Evolutionary conservation across 2,888 invertebrate genomes (phyloP).

Genomic region (Notodonta dromedarius): DNA sequence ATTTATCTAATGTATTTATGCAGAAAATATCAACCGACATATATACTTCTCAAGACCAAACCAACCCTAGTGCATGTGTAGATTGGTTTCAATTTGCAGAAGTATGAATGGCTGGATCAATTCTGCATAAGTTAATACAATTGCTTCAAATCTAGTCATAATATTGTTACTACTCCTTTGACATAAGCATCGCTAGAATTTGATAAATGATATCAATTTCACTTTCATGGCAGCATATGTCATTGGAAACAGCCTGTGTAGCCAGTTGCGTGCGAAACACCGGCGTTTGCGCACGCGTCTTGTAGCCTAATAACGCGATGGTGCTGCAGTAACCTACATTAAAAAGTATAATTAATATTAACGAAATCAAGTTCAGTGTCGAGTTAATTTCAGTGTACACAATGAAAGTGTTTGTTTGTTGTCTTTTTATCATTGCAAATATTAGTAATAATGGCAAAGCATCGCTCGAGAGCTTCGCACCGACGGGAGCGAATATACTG

Average conservation of each 20-base stretch:
- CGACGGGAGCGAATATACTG: conserved; percentile 56
- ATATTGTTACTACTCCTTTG: no score
- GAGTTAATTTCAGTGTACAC: conserved; percentile 10
- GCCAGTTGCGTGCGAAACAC: conserved; percentile 33
- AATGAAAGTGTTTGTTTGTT: conserved; percentile 71
- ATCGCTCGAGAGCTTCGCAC: conserved; percentile 69
- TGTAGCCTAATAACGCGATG: neutral
- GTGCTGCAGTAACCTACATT: conserved; percentile 17
- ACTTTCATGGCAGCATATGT: conserved; percentile 31
- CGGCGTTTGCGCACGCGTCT: conserved; percentile 15
- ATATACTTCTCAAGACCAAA: no score
- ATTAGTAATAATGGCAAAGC: conserved; percentile 74
- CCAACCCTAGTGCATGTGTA: no score
- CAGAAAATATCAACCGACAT: no score
- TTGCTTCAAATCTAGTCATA: no score
- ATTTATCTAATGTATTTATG: no score
- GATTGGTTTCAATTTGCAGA: no score
- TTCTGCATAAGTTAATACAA: no score
- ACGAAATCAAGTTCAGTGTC: neutral
- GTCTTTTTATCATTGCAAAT: conserved; percentile 66
- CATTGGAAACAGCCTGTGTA: conserved; percentile 21
- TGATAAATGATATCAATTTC: conserved; percentile 9
- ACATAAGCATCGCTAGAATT: neutral
- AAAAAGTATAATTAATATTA: neutral
- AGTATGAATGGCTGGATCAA: no score